These are phyloP conservation scores for Tenthredo notha DNA, from an alignment of 2,888 invertebrate genomes.

Conservation along the genomic window DNA sequence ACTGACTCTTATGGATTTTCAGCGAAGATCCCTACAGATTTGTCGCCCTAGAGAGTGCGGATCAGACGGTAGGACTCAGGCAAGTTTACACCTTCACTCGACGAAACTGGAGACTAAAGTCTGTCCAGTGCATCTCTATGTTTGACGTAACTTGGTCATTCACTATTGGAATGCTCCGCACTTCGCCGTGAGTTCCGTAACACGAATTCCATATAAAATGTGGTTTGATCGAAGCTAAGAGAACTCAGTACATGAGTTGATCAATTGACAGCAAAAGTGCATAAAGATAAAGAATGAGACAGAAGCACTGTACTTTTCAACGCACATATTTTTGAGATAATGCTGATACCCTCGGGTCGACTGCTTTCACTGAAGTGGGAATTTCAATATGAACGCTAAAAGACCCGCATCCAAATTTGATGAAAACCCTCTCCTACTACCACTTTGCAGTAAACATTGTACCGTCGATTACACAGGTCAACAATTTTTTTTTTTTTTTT, in stretches of 20 bases:
- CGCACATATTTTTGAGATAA: not conserved
- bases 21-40: slow-evolving; percentile 25
- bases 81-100: not conserved
- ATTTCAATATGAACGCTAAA: too few species aligned
- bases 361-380: not conserved
- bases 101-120: not conserved
- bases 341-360: not conserved
- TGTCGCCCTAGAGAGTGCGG: slow-evolving; percentile 1
- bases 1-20: not conserved
- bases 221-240: not conserved
- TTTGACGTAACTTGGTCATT: not conserved
- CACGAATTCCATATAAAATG: not conserved
- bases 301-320: not conserved
- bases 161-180: not conserved
- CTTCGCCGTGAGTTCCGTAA: not conserved
- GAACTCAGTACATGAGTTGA: not conserved
- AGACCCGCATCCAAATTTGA: too few species aligned
- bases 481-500: too few species aligned
- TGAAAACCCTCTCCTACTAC: too few species aligned
- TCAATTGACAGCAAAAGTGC: not conserved
- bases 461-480: too few species aligned
- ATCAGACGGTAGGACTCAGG: not conserved
- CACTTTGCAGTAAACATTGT: too few species aligned
- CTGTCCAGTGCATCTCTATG: slow-evolving; percentile 12
- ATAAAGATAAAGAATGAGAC: not conserved